A percentile compares a stretch with the other conserved stretches of the same genome.
These are phyloP conservation scores for Synergus laeviventris DNA, from an alignment of 2,888 invertebrate genomes.

Conservation along the genomic window DNA sequence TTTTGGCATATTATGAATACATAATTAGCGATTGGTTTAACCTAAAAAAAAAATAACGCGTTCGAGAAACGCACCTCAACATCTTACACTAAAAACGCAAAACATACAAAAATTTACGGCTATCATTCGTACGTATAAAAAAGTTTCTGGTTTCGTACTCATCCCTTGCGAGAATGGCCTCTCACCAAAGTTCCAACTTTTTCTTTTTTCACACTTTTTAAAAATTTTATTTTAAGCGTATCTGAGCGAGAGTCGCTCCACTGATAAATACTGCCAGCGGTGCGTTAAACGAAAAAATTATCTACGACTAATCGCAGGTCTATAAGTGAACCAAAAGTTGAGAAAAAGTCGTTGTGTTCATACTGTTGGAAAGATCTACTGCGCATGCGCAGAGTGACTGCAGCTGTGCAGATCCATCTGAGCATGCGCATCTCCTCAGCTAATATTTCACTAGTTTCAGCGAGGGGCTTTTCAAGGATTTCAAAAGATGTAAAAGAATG, in stretches of 20 bases:
- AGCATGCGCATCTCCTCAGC: neutral
- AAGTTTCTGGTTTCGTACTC: conserved; percentile 16
- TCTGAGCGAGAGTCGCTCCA: conserved; percentile 39
- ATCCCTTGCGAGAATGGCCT: neutral
- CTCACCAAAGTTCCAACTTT: conserved; percentile 20
- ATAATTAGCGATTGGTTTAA: conserved; percentile 11
- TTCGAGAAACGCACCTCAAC: conserved; percentile 11
- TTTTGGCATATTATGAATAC: conserved; percentile 2
- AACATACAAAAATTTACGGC: conserved; percentile 26
- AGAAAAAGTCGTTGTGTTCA: neutral
- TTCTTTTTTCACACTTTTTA: conserved; percentile 14
- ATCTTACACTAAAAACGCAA: conserved; percentile 20
- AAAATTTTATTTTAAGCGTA: conserved; percentile 23
- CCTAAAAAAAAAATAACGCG: conserved; percentile 22
- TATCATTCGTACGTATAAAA: conserved; percentile 32
- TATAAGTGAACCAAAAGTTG: neutral
- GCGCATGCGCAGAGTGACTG: neutral
- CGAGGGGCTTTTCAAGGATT: too few relatives aligned
- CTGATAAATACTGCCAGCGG: conserved; percentile 40
- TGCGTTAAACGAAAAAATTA: conserved; percentile 27
- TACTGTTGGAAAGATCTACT: neutral
- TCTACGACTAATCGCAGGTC: conserved; percentile 20
- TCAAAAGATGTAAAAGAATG: too few relatives aligned
- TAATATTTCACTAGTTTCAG: neutral
- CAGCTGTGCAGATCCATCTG: neutral